Evolutionary conservation across 92 coral and sea anemone species (phyloP).

Genomic region (Zoanthus sansibaricus): DNA sequence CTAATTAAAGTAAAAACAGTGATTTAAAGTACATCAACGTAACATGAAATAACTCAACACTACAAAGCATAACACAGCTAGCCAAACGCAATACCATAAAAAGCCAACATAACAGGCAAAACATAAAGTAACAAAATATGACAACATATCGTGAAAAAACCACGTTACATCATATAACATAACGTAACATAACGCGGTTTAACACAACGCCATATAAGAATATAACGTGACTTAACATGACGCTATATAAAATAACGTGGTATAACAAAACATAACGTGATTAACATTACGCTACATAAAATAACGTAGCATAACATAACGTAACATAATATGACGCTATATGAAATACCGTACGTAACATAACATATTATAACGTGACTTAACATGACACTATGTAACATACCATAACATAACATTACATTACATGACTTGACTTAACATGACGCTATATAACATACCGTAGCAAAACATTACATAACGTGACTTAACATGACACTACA

Average conservation of each 20-base stretch:
- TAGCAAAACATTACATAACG: background rate
- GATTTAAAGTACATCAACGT: background rate
- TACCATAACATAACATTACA: background rate
- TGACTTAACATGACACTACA: background rate
- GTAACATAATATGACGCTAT: background rate
- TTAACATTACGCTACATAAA: background rate
- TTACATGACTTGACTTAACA: background rate
- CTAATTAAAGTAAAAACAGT: background rate
- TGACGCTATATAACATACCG: background rate
- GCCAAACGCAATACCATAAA: too few relatives aligned
- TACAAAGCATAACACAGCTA: background rate
- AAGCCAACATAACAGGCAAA: too few relatives aligned
- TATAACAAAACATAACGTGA: too few relatives aligned
- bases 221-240: too few relatives aligned
- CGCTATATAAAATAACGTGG: too few relatives aligned
- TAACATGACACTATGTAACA: background rate
- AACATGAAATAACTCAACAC: background rate
- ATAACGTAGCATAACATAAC: background rate
- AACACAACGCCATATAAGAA: background rate
- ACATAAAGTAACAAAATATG: background rate
- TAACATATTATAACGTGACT: too few relatives aligned
- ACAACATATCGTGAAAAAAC: background rate
- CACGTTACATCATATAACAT: background rate
- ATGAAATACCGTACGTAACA: too few relatives aligned
- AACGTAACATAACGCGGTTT: background rate